Evolutionary conservation across 2,113 vertebrate genomes (phyloP), one percentile per base, ranked within the genome.

Genomic region (Hiodon alosoides): DNA sequence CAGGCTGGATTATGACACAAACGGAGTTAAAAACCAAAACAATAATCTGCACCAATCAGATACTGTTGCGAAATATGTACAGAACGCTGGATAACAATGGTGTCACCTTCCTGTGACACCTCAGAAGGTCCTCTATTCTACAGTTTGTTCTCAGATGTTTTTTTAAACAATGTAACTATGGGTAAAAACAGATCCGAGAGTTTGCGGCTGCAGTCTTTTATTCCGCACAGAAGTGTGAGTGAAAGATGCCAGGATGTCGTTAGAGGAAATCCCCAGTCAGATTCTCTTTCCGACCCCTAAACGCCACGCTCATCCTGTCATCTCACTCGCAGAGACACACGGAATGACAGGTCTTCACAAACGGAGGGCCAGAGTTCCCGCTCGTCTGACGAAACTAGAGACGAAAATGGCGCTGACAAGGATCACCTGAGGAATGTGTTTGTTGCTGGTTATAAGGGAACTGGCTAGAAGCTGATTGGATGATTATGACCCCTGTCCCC

Each of bases 251-350:
- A 87, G 87, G 89, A 89, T 85, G 76, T 78, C 80, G 82, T 52
- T 0, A 70, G 62, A 87, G 88, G 89, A 91, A 90, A 89, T 88
- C 88, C 88, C 85, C 53, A 67, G 76, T 51, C 79, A 14, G 78
- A 59, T 84, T 77, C 17, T 77, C 76, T 77, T 69, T 81, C 79
- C 79, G 79, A 84, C 82, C 83, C 70, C 6, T 7, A 85, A 86
- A 86, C 48, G 77, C 60, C 74, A 72, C 5, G 3, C 65, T 58
- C 57, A 16, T 58, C 69, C 11, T 58, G 16, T 8, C 62, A 76
- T n/a, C 53, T 60, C 46, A 50, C 48, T 11, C n/a, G n/a, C 52
- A 51, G 46, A 68, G 1, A 68, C 13, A 5, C 50, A 8, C 14
- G 51, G 6, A 67, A 4, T 31, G 53, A 72, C 68, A 74, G 47